Conservation (phyloP, 2,888 invertebrate genomes). For the Plagodis dolabraria region DNA sequence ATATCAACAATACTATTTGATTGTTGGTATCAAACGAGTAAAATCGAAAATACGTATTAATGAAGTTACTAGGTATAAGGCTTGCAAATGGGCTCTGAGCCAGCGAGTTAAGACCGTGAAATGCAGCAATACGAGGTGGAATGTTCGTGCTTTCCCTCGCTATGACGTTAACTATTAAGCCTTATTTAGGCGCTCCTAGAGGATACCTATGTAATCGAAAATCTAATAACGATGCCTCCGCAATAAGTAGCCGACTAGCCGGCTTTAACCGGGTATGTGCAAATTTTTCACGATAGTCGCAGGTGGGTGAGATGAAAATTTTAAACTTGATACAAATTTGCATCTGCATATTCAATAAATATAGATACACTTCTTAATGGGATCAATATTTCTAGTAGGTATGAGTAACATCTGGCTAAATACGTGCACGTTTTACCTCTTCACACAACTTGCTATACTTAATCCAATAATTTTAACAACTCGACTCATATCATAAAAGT, state of each 20-base stretch:
- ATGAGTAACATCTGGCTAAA: not conserved
- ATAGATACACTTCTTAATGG: too few relatives aligned
- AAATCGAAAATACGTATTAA: too few relatives aligned
- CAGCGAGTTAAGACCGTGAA: conserved; percentile 24
- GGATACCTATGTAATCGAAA: conserved; percentile 52
- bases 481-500: conserved; percentile 59
- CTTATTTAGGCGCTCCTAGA: conserved; percentile 48
- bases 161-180: conserved; percentile 48
- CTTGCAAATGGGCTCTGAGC: conserved; percentile 27
- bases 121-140: conserved; percentile 45
- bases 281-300: too few relatives aligned
- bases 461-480: conserved; percentile 50
- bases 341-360: too few relatives aligned
- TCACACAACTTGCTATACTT: conserved; percentile 20
- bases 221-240: conserved; percentile 40
- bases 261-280: conserved; percentile 5
- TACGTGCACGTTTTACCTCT: conserved; percentile 36
- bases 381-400: not conserved
- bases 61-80: too few relatives aligned
- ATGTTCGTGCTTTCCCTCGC: conserved; percentile 45
- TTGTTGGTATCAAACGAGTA: too few relatives aligned
- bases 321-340: too few relatives aligned
- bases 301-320: too few relatives aligned
- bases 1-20: too few relatives aligned
- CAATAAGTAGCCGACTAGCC: conserved; percentile 12